Evolutionary conservation across 2,113 vertebrate species (phyloP), one percentile per base, ranked within the genome.

Genomic region (Poecile atricapillus): DNA sequence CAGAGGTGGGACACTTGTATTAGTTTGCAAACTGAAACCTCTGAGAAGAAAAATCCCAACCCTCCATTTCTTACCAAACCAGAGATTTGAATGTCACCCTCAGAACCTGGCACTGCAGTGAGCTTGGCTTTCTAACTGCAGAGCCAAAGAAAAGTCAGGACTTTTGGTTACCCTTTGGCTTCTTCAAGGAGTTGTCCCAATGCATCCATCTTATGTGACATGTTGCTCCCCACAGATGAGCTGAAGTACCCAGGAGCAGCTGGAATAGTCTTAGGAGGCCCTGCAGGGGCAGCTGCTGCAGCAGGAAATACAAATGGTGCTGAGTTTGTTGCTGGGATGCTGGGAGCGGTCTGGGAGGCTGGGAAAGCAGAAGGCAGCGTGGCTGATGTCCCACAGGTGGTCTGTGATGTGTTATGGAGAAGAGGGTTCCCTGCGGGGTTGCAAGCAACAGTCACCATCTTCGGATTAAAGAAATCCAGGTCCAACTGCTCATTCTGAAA

Each of bases 401-500:
- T 91, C 70, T 95, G 96, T 9, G 93, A 91, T 30, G 53, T 41
- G 63, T 94, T 90, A 74, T 62, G 96, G 53, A 96, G 96, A 73
- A 96, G 97, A 94, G 71, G 91, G 52, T 89, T 94, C 23, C 83
- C 94, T 33, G 97, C 71, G 50, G 97, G 75, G 83, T 96, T 95
- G 87, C 93, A 79, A 89, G 93, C 64, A 33, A 71, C 89, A 81
- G 97, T 93, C 53, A 68, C 95, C 35, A 83, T 94, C 77, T 95
- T 93, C 58, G 97, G 82, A 83, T 97, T 95, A 83, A 99, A 98
- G 84, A 98, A 98, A 95, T 98, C 98, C 94, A 99, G 92, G 80
- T 97, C 97, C 50, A 98, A 67, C 80, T 93, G 97, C 67, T 98
- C 97, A 24, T 92, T 97, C 98, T 98, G 90, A 47, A 79, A 94